Base-by-base conservation (phyloP, 2,888 invertebrate genomes). In the Tachystola acroxantha region DNA sequence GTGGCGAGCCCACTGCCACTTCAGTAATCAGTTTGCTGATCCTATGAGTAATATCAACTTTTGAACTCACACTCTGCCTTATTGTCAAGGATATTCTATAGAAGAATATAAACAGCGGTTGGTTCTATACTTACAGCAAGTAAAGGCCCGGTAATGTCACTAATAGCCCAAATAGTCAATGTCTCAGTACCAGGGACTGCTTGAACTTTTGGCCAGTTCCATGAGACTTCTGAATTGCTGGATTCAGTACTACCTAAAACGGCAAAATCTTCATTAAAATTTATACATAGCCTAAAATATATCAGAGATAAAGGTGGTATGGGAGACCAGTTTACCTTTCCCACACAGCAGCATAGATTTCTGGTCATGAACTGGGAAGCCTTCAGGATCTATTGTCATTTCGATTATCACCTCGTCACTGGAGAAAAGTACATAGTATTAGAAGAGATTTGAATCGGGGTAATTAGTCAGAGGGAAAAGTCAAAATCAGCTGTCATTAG, bases 291-390 rank as follows among this genome's bases (percentile, higher is more conserved):
- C n/a, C n/a, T n/a, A n/a, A n/a, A n/a, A n/a, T n/a, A n/a, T n/a
- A n/a, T n/a, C n/a, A n/a, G n/a, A n/a, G n/a, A n/a, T n/a, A n/a
- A n/a, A n/a, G n/a, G n/a, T n/a, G n/a, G n/a, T n/a, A n/a, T 16
- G 6, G 16, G 6, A 16, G 16, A 1, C 10, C 2, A 50, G 39
- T n/a, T 64, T 74, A 88, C 92, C 90, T 63, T 86, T 79, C 1
- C 89, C 89, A 60, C 94, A 94, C 1, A 94, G 74, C 39, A 93
- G 88, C 1, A 89, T 88, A 0, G 93, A 92, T 42, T 89, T 89
- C 6, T 91, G 90, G 34, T 90, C 88, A 45, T 90, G 90, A 2
- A 90, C 77, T 0, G 90, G 90, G 16, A 92, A 88, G 1, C 95
- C 95, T 75, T 94, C 94, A 0, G 93, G 89, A 53, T 92, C 89